These are phyloP conservation scores for Gryllus longicercus DNA, from an alignment of 2,888 invertebrate species.

Conservation along the genomic window DNA sequence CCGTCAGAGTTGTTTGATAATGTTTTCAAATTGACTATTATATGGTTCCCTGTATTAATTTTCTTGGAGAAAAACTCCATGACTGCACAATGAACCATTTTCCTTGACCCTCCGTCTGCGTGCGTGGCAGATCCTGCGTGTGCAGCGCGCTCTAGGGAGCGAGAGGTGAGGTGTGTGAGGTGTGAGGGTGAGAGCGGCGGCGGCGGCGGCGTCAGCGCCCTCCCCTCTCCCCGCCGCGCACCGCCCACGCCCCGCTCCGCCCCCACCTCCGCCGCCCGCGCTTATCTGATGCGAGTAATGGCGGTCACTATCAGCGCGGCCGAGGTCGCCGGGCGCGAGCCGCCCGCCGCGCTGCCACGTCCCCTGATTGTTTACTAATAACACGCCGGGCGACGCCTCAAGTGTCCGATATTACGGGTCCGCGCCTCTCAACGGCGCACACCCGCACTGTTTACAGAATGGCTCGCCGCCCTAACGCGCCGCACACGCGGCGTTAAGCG, in stretches of 20 bases:
- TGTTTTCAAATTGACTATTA: no score
- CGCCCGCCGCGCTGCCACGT: neutral
- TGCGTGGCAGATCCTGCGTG: no score
- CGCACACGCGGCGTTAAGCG: neutral
- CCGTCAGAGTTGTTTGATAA: no score
- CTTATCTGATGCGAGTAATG: conserved; percentile 17
- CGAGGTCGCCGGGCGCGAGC: neutral
- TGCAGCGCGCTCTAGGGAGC: no score
- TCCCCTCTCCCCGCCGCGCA: neutral
- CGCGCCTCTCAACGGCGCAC: conserved; percentile 4
- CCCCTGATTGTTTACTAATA: conserved; percentile 10
- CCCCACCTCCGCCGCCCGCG: neutral
- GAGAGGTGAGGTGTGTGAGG: no score
- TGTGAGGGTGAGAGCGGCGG: no score
- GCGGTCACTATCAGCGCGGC: neutral
- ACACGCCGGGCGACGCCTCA: neutral
- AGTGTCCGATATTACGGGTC: conserved; percentile 10
- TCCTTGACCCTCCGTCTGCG: no score
- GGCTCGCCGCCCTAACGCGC: neutral
- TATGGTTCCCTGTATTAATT: no score
- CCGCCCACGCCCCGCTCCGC: neutral
- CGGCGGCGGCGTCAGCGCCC: neutral
- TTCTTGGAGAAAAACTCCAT: no score
- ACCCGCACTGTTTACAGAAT: conserved; percentile 17
- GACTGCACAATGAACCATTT: no score